phyloP scores from a whole-genome alignment of 2,888 invertebrate genomes.

The Sympetrum striolatum region DNA sequence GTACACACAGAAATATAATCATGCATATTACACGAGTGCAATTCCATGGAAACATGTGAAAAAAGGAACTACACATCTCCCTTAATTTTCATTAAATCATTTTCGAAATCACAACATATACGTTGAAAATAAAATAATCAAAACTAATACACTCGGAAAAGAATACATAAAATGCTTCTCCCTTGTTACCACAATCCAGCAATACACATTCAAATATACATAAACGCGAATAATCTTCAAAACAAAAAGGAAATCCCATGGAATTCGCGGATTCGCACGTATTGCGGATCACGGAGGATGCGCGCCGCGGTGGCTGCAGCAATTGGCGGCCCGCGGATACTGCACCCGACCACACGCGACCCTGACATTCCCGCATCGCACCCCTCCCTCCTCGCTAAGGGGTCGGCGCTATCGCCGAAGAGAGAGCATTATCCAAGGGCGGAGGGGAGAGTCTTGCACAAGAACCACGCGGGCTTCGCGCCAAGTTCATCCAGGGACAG shows the following conservation, averaged over 20 bases:
- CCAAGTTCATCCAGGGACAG: background rate
- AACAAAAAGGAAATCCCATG: background rate
- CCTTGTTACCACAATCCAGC: no score
- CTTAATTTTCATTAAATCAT: no score
- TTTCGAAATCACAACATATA: no score
- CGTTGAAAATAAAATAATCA: no score
- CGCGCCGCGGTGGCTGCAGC: background rate
- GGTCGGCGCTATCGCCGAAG: background rate
- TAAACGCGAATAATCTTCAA: background rate
- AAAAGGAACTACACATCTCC: no score
- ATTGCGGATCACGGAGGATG: background rate
- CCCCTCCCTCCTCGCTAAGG: background rate
- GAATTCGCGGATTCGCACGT: background rate
- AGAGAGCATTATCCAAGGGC: background rate
- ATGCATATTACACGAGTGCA: no score
- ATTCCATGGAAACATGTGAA: no score
- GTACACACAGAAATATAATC: no score
- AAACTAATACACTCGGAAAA: no score
- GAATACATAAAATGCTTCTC: no score
- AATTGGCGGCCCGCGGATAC: constrained; percentile 7
- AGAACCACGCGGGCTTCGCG: background rate
- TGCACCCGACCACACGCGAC: constrained; percentile 34
- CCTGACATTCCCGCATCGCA: constrained; percentile 29
- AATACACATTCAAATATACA: no score
- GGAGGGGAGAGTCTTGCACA: background rate